phyloP scores from a whole-genome alignment of 2,888 invertebrate species.

The Papilio elwesi region DNA sequence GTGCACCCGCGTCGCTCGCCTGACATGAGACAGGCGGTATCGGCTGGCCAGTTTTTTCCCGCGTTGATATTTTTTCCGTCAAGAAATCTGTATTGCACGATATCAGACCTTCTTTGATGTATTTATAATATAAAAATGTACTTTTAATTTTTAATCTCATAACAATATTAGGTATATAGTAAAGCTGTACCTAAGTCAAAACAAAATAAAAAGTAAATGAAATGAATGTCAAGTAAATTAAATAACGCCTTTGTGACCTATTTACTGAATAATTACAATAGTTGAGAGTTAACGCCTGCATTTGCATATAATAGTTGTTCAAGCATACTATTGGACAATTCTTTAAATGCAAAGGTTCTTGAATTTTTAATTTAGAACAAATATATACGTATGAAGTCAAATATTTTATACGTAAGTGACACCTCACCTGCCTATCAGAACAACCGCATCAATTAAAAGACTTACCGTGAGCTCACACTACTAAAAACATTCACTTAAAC shows the following conservation, averaged over 20 bases:
- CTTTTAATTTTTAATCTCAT: no score
- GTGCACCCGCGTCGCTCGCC: conserved; percentile 47
- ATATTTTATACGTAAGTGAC: no score
- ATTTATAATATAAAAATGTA: background rate
- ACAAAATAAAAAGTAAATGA: no score
- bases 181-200: no score
- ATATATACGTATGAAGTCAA: no score
- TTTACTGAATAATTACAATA: background rate
- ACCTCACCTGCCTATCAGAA: no score
- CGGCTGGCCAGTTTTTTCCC: conserved; percentile 53
- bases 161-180: no score
- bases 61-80: conserved; percentile 58
- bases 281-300: background rate
- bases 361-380: background rate
- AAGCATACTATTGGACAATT: background rate
- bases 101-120: conserved; percentile 56
- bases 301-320: background rate
- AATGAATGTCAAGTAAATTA: background rate
- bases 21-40: conserved; percentile 65
- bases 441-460: no score
- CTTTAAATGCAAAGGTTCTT: background rate
- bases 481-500: no score
- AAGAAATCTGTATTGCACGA: conserved; percentile 78
- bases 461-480: no score
- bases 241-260: background rate